Evolutionary conservation across 2,797 vertebrate species (phyloP), one percentile per base, ranked within the genome.

Genomic region (Poeciliopsis turneri): DNA sequence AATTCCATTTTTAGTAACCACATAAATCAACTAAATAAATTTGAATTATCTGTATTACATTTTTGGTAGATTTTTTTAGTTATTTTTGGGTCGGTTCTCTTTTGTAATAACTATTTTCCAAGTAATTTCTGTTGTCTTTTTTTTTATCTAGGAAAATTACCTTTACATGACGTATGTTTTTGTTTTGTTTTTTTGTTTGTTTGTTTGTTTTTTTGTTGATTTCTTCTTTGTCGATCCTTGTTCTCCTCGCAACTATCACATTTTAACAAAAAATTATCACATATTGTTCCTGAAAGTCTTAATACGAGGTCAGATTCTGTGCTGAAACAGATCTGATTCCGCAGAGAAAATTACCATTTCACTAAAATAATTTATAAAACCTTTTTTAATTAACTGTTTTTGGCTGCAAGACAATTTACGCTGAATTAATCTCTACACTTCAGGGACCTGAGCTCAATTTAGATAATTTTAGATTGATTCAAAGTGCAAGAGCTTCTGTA

Each of bases 371-470:
- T 69, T 43, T 3, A n/a, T 69, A 45, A 69, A 25, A 69, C 25
- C 33, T 20, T 45, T 69, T 43, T 69, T 69, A 69, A 69, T 69
- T 45, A 69, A 69, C 66, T n/a, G 39, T 43, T 69, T 69, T 45
- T 69, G 66, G 66, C 41, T 69, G 23, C 66, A 45, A 69, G 23
- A 69, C 23, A 69, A 43, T 41, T 45, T 43, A 45, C 66, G 12
- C 12, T 69, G 66, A 69, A 69, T 69, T 69, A 43, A 69, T 43
- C 23, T 69, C 39, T 15, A n/a, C 12, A 45, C 66, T n/a, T 69
- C 41, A 43, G 39, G 39, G 39, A 69, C 66, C 39, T 45, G 11
- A n/a, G 23, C 39, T 43, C 39, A 69, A 43, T 43, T 69, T 69
- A 69, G 66, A 68, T 39, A 4, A 39, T 66, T 68, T 39, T 39